Conservation (phyloP, 2,888 invertebrate genomes). For the Leucophenga montana region DNA sequence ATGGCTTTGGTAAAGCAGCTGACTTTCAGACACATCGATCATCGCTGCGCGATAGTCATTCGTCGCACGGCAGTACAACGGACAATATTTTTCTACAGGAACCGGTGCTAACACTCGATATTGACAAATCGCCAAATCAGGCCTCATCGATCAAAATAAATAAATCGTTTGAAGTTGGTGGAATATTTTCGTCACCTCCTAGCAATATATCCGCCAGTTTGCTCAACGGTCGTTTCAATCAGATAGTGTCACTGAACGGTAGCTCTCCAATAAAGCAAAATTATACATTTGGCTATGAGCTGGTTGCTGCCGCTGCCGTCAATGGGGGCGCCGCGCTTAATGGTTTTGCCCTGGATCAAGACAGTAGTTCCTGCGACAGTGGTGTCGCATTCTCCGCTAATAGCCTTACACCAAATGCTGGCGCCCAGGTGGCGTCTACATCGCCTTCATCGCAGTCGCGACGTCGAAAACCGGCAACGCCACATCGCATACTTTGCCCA, state of each 20-base stretch:
- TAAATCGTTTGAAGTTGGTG: constrained; percentile 68
- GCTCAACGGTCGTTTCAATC: constrained; percentile 71
- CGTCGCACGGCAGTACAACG: constrained; percentile 57
- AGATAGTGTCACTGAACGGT: constrained; percentile 68
- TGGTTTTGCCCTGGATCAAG: constrained; percentile 64
- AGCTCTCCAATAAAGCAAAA: constrained; percentile 51
- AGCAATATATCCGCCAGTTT: constrained; percentile 52
- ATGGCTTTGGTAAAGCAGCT: constrained; percentile 15
- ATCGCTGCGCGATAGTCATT: constrained; percentile 61
- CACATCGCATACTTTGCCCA: constrained; percentile 77
- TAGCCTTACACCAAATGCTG: constrained; percentile 36
- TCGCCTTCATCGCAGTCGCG: constrained; percentile 38
- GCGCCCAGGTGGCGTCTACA: constrained; percentile 36
- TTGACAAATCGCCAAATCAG: constrained; percentile 72
- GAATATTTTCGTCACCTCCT: constrained; percentile 70
- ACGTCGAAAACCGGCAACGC: constrained; percentile 74
- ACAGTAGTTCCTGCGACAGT: constrained; percentile 73
- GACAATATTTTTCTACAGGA: constrained; percentile 73
- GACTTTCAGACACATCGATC: constrained; percentile 56
- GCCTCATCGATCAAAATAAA: constrained; percentile 72
- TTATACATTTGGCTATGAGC: constrained; percentile 40
- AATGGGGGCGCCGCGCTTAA: constrained; percentile 34
- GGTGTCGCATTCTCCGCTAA: constrained; percentile 68
- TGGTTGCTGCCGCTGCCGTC: constrained; percentile 24
- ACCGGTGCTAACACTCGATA: constrained; percentile 71